A percentile compares a stretch with the other conserved stretches of the same genome.
These are phyloP conservation scores for Phrynosoma platyrhinos DNA, from an alignment of 2,113 vertebrate genomes.

Conservation along the genomic window DNA sequence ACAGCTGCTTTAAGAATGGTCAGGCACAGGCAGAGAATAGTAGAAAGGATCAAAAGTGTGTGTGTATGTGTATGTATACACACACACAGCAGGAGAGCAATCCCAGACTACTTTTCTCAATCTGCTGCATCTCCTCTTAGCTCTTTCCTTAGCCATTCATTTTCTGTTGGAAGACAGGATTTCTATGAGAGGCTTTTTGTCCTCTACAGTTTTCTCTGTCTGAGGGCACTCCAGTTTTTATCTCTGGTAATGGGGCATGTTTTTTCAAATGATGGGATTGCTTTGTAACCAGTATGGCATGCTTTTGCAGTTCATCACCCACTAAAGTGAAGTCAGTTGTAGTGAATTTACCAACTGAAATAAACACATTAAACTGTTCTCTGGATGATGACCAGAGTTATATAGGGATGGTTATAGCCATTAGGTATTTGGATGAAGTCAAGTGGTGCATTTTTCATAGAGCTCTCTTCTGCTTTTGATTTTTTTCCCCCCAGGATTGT, in stretches of 20 bases:
- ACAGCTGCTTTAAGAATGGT: background rate
- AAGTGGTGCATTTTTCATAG: background rate
- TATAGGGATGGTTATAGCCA: background rate
- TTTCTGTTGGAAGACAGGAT: background rate
- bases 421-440: constrained; percentile 3
- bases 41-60: background rate
- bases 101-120: background rate
- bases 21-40: background rate
- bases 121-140: background rate
- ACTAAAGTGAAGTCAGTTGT: background rate
- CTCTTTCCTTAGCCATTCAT: background rate
- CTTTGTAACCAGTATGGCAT: background rate
- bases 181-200: background rate
- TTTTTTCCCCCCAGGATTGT: constrained; percentile 7
- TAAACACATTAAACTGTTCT: background rate
- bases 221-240: background rate
- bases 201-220: background rate
- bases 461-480: constrained; percentile 11
- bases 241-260: background rate
- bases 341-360: background rate
- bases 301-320: background rate
- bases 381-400: rapidly evolving
- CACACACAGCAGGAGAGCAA: background rate
- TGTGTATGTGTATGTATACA: no score
- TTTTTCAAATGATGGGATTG: background rate